phyloP scores from a whole-genome alignment of 2,797 vertebrate genomes.

The Cryptoprocta ferox region DNA sequence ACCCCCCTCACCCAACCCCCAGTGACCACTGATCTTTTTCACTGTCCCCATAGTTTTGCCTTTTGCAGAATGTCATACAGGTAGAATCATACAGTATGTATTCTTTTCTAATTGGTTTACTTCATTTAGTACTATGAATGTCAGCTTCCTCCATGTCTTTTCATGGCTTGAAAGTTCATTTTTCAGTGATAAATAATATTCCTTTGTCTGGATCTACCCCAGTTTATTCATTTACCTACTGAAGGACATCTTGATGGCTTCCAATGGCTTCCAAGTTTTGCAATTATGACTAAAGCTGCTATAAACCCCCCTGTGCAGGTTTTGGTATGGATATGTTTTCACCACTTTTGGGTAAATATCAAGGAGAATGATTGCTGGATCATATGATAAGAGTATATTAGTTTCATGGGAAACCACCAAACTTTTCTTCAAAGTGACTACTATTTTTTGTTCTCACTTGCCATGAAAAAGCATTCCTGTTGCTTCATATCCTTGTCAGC shows the following conservation, averaged over 20 bases:
- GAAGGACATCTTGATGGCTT: background rate
- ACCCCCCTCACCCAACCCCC: background rate
- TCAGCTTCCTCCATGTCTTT: background rate
- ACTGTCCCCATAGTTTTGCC: background rate
- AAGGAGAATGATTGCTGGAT: background rate
- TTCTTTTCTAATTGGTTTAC: background rate
- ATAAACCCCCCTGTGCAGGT: background rate
- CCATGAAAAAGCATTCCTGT: background rate
- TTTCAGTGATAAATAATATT: background rate
- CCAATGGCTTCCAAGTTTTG: background rate
- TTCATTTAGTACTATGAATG: background rate
- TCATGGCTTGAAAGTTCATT: background rate
- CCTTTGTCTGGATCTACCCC: background rate
- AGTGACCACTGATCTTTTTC: background rate
- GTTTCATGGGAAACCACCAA: background rate
- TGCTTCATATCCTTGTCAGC: background rate
- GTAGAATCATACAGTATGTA: background rate
- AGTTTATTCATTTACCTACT: background rate
- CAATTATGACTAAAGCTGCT: background rate
- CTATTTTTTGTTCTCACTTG: background rate
- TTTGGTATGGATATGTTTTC: background rate
- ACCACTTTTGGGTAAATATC: background rate
- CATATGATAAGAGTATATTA: background rate
- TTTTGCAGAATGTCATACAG: background rate
- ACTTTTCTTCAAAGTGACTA: background rate